These are phyloP conservation scores for Tetrapedia diversipes DNA, from an alignment of 2,888 invertebrate genomes.

Conservation along the genomic window DNA sequence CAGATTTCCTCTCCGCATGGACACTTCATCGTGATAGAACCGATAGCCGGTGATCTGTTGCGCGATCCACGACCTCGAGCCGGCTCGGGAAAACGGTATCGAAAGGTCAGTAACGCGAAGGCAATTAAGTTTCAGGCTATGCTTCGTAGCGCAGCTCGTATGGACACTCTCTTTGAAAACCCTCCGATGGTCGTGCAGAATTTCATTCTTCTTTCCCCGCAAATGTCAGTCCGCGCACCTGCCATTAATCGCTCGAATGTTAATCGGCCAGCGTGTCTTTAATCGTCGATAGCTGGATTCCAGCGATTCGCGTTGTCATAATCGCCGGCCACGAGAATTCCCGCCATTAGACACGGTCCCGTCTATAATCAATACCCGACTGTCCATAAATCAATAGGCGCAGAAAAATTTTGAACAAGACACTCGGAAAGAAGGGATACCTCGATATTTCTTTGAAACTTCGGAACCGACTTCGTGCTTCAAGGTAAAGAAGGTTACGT, in stretches of 20 bases:
- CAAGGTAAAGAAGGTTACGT: no score
- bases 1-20: conserved; percentile 34
- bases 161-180: conserved; percentile 25
- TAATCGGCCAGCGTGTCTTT: conserved; percentile 59
- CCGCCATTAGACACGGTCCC: not conserved
- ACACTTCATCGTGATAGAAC: conserved; percentile 46
- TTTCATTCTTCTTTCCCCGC: conserved; percentile 9
- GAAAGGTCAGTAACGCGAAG: conserved; percentile 55
- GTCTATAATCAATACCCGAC: no score
- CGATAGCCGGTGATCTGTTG: conserved; percentile 42
- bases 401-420: no score
- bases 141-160: conserved; percentile 11
- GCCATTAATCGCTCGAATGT: conserved; percentile 49
- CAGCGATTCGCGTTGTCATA: conserved; percentile 60
- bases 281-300: conserved; percentile 31
- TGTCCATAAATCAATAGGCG: no score
- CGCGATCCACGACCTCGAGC: conserved; percentile 37
- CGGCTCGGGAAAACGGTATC: conserved; percentile 41
- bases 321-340: conserved; percentile 37
- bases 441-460: no score
- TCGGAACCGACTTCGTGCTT: no score
- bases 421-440: no score
- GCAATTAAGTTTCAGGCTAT: conserved; percentile 40
- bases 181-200: not conserved
- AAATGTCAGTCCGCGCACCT: conserved; percentile 61